phyloP scores from a whole-genome alignment of 2,113 vertebrate species.

The Guaruba guarouba region DNA sequence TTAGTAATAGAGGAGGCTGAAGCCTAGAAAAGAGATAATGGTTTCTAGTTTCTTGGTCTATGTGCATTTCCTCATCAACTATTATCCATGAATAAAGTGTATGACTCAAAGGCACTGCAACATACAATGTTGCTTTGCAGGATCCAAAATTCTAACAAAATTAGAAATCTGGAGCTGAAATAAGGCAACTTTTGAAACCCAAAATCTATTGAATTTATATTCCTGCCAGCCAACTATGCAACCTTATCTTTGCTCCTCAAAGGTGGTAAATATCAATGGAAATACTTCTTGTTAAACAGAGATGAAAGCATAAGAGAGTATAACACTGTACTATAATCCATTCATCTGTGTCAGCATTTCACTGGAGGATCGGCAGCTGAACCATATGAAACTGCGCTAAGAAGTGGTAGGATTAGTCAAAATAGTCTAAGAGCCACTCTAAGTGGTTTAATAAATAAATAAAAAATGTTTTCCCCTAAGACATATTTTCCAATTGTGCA shows the following conservation, averaged over 20 bases:
- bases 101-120: background rate
- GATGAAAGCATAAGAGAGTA: background rate
- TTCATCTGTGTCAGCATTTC: background rate
- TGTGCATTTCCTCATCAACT: background rate
- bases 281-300: background rate
- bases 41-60: background rate
- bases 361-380: background rate
- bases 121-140: background rate
- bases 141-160: background rate
- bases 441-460: background rate
- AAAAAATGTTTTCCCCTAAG: background rate
- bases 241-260: background rate
- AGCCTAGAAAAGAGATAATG: background rate
- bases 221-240: background rate
- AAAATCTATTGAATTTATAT: background rate
- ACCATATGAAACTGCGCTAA: background rate
- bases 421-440: background rate
- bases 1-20: background rate
- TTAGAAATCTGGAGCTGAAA: background rate
- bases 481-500: background rate
- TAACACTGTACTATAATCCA: background rate
- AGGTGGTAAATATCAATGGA: background rate
- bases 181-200: background rate
- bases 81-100: background rate
- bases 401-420: background rate